Evolutionary conservation across 2,888 invertebrate species (phyloP), one percentile per base, ranked within the genome.

Genomic region (Machimus rusticus): DNA sequence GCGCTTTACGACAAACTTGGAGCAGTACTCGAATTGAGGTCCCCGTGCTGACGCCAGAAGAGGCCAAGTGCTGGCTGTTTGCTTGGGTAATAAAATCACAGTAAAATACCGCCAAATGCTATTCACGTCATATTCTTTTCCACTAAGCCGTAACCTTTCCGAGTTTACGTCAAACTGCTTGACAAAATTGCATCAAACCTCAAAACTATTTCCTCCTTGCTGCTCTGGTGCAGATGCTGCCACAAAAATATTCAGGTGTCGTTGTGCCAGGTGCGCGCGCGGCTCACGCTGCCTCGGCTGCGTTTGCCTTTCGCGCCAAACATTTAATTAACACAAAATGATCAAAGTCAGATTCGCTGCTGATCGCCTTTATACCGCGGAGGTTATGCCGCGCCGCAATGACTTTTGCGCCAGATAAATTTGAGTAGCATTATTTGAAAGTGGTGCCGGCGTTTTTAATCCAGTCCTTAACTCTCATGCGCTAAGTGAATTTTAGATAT

Each of bases 51-150:
- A 51, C 51, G 79, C 51, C 51, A 51, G 51, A 79, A 79, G 28
- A 46, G 51, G 51, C 19, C 9, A 31, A 2, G 8, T 12, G 28
- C 79, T 16, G 28, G 79, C 79, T 79, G 51, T 78, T 43, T 79
- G n/a, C 39, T 79, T 34, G 46, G 51, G 79, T 79, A 79, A 79
- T 79, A 79, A 79, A 79, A 51, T 79, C 79, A 79, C 51, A 79
- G 51, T 51, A 51, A 79, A 79, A 79, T 79, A 31, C 46, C 79
- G 16, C 31, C 79, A 51, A 79, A 79, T 55, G n/a, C 46, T 43
- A 51, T 79, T 34, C 79, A 79, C 51, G 79, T 79, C 79, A 79
- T 16, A 79, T 51, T 46, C 51, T 79, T 51, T 79, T 79, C 79
- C 51, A 79, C 79, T 4, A 51, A 79, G 79, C 51, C 79, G 55